phyloP scores from a whole-genome alignment of 2,113 vertebrate species.

The Grammomys surdaster region DNA sequence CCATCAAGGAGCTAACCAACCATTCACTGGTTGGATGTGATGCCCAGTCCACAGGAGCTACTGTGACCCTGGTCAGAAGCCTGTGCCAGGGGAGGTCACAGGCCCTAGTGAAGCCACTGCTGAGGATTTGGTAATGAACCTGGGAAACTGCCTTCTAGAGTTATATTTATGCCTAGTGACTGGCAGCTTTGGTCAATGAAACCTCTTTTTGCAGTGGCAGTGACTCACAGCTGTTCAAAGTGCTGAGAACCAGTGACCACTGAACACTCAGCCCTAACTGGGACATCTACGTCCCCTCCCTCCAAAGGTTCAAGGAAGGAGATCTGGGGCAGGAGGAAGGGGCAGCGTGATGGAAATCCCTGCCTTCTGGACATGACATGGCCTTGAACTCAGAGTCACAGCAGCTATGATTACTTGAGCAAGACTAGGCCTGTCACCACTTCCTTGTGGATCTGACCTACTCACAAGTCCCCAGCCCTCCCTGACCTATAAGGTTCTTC shows the following conservation, averaged over 20 bases:
- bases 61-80: not conserved
- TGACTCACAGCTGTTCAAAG: not conserved
- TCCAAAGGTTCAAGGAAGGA: not conserved
- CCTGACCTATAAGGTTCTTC: not conserved
- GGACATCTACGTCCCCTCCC: not conserved
- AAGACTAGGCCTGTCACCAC: not conserved
- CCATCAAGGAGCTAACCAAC: not conserved
- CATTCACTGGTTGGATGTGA: not conserved
- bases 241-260: not conserved
- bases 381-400: not conserved
- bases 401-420: not conserved
- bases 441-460: not conserved
- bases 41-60: not conserved
- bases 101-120: not conserved
- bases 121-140: not conserved
- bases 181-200: not conserved
- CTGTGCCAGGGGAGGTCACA: not conserved
- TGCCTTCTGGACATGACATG: not conserved
- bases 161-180: not conserved
- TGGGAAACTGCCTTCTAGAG: not conserved
- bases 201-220: not conserved
- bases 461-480: not conserved
- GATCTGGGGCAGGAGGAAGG: not conserved
- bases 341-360: not conserved
- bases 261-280: not conserved